Evolutionary conservation across 2,113 vertebrate species (phyloP), one percentile per base, ranked within the genome.

Genomic region (Candoia aspera): DNA sequence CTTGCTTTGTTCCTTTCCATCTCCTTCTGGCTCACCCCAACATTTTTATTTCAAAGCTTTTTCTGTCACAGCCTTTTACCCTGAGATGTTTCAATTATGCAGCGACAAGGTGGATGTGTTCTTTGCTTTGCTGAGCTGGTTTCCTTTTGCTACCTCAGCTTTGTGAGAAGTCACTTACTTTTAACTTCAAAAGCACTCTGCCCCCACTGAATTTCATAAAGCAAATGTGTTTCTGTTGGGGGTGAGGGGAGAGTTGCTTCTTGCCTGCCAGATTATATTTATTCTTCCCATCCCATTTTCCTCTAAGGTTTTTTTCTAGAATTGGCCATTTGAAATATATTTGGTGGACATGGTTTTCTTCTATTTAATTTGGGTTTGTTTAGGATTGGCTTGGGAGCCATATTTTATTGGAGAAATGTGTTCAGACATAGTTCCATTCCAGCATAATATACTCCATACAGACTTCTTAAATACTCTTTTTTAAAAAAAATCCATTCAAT

Each of bases 91-190:
- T 95, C 64, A 90, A 59, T 93, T 94, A 57, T 1, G 0, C 85
- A 89, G 79, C 87, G 94, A 88, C 37, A 95, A 94, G n/a, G 4
- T 90, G 4, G 13, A 62, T 91, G 93, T 93, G 59, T 60, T 94
- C 49, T 90, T 17, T 21, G 89, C 59, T 93, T 94, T 94, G 33
- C 24, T 64, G 42, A 64, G 1, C 42, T 93, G 0, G 0, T 58
- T 94, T 93, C 94, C 90, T 73, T 95, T 95, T 95, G 86, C 94
- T 59, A 73, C 91, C 53, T 94, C 5, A 59, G 57, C 54, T 93
- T 42, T 89, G 37, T 60, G 42, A 83, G 62, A 11, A 92, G n/a
- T 86, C 0, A 54, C 85, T 91, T 94, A 55, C 93, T 94, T 96
- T 95, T 94, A 94, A 93, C 84, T 94, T 90, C 54, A 91, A 92